Base-by-base conservation (phyloP, 2,113 vertebrate species). In the Reinhardtius hippoglossoides region DNA sequence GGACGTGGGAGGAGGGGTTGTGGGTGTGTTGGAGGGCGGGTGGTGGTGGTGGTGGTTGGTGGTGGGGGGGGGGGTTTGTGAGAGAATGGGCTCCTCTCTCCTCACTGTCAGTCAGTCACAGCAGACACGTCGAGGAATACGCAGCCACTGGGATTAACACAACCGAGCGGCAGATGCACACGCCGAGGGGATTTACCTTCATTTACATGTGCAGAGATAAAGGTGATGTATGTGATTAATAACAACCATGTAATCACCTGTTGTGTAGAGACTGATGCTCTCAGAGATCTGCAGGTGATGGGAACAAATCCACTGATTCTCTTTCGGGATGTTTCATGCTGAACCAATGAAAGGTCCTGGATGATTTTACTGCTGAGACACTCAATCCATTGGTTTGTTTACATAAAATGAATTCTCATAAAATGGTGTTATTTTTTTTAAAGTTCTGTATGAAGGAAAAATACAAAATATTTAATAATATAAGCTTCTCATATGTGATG, bases 81-180 rank as follows among this genome's bases (percentile, higher is more conserved):
- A 85, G 88, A 81, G 82, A 83, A 68, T 80, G 76, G 10, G 63
- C 74, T 81, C 48, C 21, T n/a, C 80, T 78, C 82, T 71, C 80
- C 75, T 48, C 76, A 56, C 88, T 89, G 88, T 90, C 85, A 91
- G 57, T 91, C 88, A 90, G 86, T 88, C 78, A 67, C 63, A 67
- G 64, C 72, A 73, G 75, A 84, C 62, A 27, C 67, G 40, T 35
- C 24, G 74, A 79, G 88, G 88, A 90, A 67, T 81, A 85, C 85
- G 35, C 75, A 76, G 67, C 73, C 77, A 4, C 57, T 58, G 72
- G 92, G 90, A 92, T 87, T 90, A 91, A 87, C 58, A 83, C 71
- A 56, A 20, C 57, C 10, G 18, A 35, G 64, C 21, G n/a, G 12
- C 48, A n/a, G 67, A 75, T 20, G n/a, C 66, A 35, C 63, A 40